phyloP scores from a whole-genome alignment of 2,888 invertebrate genomes.

The Pterobdella sp. region DNA sequence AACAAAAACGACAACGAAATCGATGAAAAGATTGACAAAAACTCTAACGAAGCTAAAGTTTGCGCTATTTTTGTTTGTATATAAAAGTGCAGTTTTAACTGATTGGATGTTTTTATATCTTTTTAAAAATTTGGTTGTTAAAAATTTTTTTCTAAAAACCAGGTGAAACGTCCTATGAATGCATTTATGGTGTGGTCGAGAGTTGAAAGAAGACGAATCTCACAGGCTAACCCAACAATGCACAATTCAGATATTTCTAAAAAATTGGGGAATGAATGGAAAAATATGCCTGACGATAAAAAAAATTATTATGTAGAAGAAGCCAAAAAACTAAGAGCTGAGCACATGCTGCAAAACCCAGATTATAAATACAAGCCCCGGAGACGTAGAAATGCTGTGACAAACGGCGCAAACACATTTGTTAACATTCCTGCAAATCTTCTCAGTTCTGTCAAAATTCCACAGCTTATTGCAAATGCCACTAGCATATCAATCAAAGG shows the following conservation, averaged over 20 bases:
- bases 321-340: constrained; percentile 87
- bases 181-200: constrained; percentile 99
- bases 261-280: constrained; percentile 95
- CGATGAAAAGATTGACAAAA: neutral
- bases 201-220: constrained; percentile 94
- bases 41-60: neutral
- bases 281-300: constrained; percentile 83
- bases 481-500: neutral
- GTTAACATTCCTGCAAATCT: constrained; percentile 27
- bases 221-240: constrained; percentile 97
- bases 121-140: neutral
- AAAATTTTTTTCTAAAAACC: neutral
- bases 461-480: constrained; percentile 10
- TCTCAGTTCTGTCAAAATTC: constrained; percentile 18
- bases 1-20: constrained; percentile 10
- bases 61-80: too few relatives aligned
- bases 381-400: constrained; percentile 29
- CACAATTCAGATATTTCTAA: constrained; percentile 97
- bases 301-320: constrained; percentile 98
- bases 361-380: constrained; percentile 95
- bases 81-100: neutral
- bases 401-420: constrained; percentile 21
- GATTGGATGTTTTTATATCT: neutral
- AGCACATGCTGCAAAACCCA: constrained; percentile 99
- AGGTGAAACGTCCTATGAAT: constrained; percentile 96